Evolutionary conservation across 2,888 invertebrate genomes (phyloP), one percentile per base, ranked within the genome.

Genomic region (Heliconius erato): DNA sequence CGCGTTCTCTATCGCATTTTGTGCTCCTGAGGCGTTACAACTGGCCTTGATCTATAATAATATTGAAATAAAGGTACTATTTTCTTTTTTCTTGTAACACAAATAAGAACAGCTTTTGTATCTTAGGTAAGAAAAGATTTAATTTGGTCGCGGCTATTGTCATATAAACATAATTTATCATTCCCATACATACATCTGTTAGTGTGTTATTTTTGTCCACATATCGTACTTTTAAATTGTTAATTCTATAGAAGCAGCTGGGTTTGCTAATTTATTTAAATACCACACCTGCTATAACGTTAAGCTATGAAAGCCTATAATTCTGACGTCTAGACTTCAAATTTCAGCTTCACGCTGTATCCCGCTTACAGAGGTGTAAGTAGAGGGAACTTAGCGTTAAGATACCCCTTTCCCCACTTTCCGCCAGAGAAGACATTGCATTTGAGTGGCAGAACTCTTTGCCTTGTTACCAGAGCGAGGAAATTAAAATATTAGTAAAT

Each of bases 241-340:
- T 88, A 87, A 88, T 88, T 86, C 87, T 35, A 35, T 63, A 35
- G 16, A 35, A 76, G 87, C 72, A 83, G 89, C 89, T 87, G 87
- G 88, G 86, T 86, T 19, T 44, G 67, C 4, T 23, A 28, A 67
- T 78, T 44, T 78, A 67, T 78, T 44, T 78, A 28, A 16, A 23
- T 32, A 80, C 87, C 85, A 89, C 93, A 93, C 91, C 92, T 93
- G 93, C 91, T 72, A 85, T 82, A 86, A 88, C 89, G 86, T 85
- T 86, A 89, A 91, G 93, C 93, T 92, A 92, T 92, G 91, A 90
- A 88, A 90, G 89, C 90, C 87, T 90, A 91, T 88, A 87, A 88
- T 87, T 44, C 65, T 74, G 83, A 59, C 80, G 76, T 63, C 69
- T 74, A 63, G 76, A 68, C 84, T 86, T 87, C 88, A 91, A 35